Conservation (phyloP, 2,113 vertebrate genomes). For the Harpagus bidentatus region DNA sequence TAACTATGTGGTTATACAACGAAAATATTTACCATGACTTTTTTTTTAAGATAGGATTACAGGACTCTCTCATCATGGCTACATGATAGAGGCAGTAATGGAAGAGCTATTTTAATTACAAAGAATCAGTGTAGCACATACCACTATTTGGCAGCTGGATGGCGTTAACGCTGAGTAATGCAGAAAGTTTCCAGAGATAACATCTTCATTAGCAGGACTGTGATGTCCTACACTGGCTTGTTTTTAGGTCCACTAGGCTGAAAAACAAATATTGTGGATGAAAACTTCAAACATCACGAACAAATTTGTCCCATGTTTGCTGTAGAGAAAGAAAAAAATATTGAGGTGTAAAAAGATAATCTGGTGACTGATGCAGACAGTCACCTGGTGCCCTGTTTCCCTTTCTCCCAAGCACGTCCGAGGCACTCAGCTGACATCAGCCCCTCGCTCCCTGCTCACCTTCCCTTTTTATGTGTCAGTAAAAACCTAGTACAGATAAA, state of each 20-base stretch:
- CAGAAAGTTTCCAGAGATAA: constrained; percentile 6
- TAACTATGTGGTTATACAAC: not conserved
- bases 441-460: not conserved
- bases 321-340: not conserved
- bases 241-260: not conserved
- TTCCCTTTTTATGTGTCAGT: not conserved
- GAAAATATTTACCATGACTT: constrained; percentile 16
- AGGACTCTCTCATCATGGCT: not conserved
- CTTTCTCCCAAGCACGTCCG: not conserved
- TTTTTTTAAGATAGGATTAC: constrained; percentile 26
- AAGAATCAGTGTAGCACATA: constrained; percentile 32
- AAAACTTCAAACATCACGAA: not conserved
- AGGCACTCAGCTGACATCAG: not conserved
- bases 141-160: not conserved
- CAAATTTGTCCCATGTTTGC: not conserved
- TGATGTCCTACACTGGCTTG: not conserved
- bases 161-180: not conserved
- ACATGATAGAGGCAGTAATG: constrained; percentile 17
- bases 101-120: constrained; percentile 63
- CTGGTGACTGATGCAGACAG: not conserved
- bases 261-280: not conserved
- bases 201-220: not conserved
- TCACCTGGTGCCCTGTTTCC: not conserved
- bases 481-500: constrained; percentile 39
- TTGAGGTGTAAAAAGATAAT: not conserved